Base-by-base conservation (phyloP, 2,113 vertebrate species). In the Salminus brasiliensis region DNA sequence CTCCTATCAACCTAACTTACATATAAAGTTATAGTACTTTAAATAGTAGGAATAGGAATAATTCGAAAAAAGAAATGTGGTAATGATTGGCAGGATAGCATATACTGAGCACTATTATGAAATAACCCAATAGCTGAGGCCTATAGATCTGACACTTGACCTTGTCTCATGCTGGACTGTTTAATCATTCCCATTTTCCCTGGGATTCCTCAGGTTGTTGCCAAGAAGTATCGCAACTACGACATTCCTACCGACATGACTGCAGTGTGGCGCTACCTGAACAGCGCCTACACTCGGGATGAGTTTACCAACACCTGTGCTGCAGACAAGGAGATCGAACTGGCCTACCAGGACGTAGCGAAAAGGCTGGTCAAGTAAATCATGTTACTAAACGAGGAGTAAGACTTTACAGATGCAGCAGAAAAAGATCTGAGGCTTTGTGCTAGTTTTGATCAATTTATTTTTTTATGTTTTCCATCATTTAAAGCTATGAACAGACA, bases 231-330 rank as follows among this genome's bases (percentile, higher is more conserved):
- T 86, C 95, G 96, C 34, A 95, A 96, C 92, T 99, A 96, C 0
- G 95, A 98, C 84, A 95, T 99, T 87, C 95, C 97, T 0, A 71
- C 88, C 0, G 95, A 98, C 73, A 95, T 99, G 96, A 90, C 85
- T 0, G 97, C 96, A 1, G 91, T 98, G 81, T 97, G 96, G 96
- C 90, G 95, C 47, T 99, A 99, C 78, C 92, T 99, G 89, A 95
- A 95, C 85, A 97, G 93, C 0, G 96, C 96, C 0, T 96, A 96
- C 0, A 85, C 89, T 2, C 92, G 94, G 3, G 98, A 99, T 0
- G 98, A 99, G 72, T 98, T 99, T 92, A 98, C 93, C 91, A 98
- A 96, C 92, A 99, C 98, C 73, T 99, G 97, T 4, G 96, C 98
- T 0, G 95, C 95, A 0, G 96, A 98, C 90, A 77, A 85, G 0